These are phyloP conservation scores for Eutrigla gurnardus DNA, from an alignment of 2,797 vertebrate genomes.

Conservation along the genomic window DNA sequence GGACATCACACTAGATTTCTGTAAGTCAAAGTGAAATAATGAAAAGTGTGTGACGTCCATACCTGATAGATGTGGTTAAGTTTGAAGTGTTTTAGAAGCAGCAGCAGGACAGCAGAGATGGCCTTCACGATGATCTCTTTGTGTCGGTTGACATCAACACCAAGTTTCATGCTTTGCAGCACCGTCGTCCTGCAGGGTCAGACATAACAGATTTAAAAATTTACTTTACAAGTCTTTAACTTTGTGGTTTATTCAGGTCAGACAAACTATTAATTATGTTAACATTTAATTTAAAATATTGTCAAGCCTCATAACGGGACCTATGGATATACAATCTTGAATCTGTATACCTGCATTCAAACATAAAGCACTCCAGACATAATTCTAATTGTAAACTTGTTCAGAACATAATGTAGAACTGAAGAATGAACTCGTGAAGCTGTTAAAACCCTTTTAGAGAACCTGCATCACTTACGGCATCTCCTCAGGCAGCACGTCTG, in stretches of 20 bases:
- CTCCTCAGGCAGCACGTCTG: slow-evolving; percentile 96
- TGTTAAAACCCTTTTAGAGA: slow-evolving; percentile 1
- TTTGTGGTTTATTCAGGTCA: background rate
- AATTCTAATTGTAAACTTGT: background rate
- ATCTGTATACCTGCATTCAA: background rate
- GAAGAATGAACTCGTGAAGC: background rate
- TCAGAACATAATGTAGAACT: background rate
- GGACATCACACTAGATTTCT: background rate
- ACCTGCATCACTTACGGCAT: slow-evolving; percentile 93
- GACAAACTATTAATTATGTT: background rate
- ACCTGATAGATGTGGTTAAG: slow-evolving; percentile 99
- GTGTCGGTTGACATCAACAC: slow-evolving; percentile 98
- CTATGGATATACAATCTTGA: background rate
- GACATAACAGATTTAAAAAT: background rate
- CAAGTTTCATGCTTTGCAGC: slow-evolving; percentile 98
- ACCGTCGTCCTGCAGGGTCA: slow-evolving; percentile 90
- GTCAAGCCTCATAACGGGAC: background rate
- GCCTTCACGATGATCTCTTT: slow-evolving; percentile 99
- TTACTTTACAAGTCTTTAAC: too few species aligned
- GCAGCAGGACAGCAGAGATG: slow-evolving; percentile 94
- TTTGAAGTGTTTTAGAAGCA: slow-evolving; percentile 98
- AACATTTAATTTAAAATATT: background rate
- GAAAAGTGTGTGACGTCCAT: background rate
- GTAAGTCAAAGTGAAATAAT: background rate
- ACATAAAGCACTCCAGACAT: background rate